Evolutionary conservation across 1,140 invertebrate genomes (phyloP).

Genomic region (Rhagoletis zephyria): DNA sequence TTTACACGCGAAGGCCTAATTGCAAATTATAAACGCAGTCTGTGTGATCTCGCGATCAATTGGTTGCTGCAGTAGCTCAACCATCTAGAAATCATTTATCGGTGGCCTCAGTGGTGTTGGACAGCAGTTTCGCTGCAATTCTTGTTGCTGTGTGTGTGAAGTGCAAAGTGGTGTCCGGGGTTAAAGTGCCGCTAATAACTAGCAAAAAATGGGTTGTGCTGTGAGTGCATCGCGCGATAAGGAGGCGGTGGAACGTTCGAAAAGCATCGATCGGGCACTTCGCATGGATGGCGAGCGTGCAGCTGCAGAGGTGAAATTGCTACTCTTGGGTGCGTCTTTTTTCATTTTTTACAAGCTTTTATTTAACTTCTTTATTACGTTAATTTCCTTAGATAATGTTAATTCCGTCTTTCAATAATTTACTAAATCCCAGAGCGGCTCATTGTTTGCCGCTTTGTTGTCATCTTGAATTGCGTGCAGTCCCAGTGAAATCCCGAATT

Average conservation of each 20-base stretch:
- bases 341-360: no score
- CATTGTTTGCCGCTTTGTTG: no score
- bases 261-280: slow-evolving; percentile 90
- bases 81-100: neutral
- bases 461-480: no score
- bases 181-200: slow-evolving; percentile 43
- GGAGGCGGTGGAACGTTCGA: slow-evolving; percentile 86
- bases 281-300: slow-evolving; percentile 87
- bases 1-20: slow-evolving; percentile 40
- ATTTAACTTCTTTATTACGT: no score
- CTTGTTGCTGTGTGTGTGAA: neutral
- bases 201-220: slow-evolving; percentile 82
- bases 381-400: slow-evolving; percentile 43
- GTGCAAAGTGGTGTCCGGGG: neutral
- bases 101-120: neutral
- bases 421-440: neutral
- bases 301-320: slow-evolving; percentile 89
- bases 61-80: neutral
- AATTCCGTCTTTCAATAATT: slow-evolving; percentile 10
- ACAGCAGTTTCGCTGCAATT: neutral
- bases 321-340: slow-evolving; percentile 83
- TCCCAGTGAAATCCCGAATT: neutral
- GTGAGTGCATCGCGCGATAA: slow-evolving; percentile 86
- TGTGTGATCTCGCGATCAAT: slow-evolving; percentile 5
- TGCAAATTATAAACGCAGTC: slow-evolving; percentile 9